phyloP scores from a whole-genome alignment of 1,140 invertebrate genomes.

The Belonocnema kinseyi region DNA sequence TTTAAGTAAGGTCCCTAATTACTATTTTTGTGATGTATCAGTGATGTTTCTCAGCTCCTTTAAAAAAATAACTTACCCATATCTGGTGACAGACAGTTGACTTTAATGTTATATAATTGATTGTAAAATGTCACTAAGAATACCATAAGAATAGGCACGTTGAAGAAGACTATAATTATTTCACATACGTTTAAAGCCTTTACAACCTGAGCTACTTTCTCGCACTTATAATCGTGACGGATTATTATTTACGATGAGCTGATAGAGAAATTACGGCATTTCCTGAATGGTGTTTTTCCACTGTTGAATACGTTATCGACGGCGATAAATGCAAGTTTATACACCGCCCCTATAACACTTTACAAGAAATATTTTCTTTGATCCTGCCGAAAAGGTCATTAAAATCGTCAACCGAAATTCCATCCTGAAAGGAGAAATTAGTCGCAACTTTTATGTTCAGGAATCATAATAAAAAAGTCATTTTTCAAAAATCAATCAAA shows the following conservation, averaged over 20 bases:
- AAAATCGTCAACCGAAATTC: not conserved
- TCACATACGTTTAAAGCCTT: not conserved
- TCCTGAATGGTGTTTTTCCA: slow-evolving; percentile 7
- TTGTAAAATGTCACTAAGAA: not conserved
- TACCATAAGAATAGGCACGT: not conserved
- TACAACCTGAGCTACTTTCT: not conserved
- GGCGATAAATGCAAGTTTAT: not conserved
- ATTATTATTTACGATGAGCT: slow-evolving; percentile 18
- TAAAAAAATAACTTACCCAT: too few relatives aligned
- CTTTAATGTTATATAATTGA: too few relatives aligned
- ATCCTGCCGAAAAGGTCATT: not conserved
- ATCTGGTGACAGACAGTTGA: too few relatives aligned
- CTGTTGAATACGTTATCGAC: not conserved
- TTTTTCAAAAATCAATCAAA: too few relatives aligned
- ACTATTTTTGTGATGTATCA: too few relatives aligned
- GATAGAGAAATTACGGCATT: slow-evolving; percentile 7
- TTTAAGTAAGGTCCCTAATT: too few relatives aligned
- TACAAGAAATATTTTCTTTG: slow-evolving; percentile 2
- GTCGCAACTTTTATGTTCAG: too few relatives aligned
- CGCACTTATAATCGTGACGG: not conserved
- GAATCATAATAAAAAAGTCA: too few relatives aligned
- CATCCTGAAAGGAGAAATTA: not conserved
- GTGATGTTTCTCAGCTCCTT: too few relatives aligned
- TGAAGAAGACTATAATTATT: not conserved
- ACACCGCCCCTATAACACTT: not conserved